These are phyloP conservation scores for Phasianus colchicus DNA, from an alignment of 2,113 vertebrate genomes.

Conservation along the genomic window DNA sequence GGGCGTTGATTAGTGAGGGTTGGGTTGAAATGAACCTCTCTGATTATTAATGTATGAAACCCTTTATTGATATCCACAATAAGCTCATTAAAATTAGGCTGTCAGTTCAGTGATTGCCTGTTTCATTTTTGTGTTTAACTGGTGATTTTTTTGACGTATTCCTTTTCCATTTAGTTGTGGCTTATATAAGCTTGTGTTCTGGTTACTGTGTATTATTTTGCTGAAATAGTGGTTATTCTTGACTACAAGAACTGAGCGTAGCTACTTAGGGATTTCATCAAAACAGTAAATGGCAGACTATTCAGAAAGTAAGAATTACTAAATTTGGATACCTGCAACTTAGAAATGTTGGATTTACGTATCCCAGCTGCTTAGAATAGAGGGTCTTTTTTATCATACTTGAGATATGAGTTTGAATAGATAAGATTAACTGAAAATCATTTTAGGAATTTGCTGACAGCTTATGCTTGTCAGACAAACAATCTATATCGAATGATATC, in stretches of 20 bases:
- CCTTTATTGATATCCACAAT: neutral
- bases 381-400: neutral
- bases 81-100: neutral
- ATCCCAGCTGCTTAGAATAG: neutral
- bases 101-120: neutral
- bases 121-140: neutral
- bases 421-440: neutral
- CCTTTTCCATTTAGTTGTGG: neutral
- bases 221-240: neutral
- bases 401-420: neutral
- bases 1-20: neutral
- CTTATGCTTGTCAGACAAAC: neutral
- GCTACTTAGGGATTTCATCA: neutral
- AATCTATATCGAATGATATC: neutral
- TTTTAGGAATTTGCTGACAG: neutral
- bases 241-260: neutral
- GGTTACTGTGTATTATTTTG: neutral
- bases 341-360: neutral
- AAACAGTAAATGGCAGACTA: neutral
- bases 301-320: neutral
- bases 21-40: neutral
- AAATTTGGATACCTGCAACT: neutral
- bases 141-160: neutral
- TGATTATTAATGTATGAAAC: neutral
- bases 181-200: neutral